Evolutionary conservation across 2,888 invertebrate species (phyloP).

Genomic region (Tridacna crocea): DNA sequence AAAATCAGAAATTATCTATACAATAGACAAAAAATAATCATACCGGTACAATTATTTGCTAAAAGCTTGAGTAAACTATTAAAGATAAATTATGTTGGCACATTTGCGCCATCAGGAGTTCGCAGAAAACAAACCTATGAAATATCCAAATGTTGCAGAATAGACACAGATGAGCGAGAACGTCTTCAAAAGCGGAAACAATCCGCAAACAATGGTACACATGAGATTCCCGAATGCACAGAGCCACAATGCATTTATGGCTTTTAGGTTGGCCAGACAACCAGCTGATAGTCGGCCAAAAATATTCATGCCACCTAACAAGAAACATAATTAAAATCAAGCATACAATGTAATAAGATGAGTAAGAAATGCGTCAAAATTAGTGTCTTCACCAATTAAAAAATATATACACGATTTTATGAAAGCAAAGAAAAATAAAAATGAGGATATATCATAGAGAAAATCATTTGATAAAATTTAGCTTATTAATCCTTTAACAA

Average conservation of each 20-base stretch:
- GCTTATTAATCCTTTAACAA: too few species aligned
- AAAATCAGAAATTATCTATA: background rate
- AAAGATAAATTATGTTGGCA: background rate
- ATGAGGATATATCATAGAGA: too few species aligned
- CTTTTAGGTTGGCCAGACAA: slow-evolving; percentile 46
- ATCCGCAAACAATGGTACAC: slow-evolving; percentile 55
- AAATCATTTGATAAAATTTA: too few species aligned
- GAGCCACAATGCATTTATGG: slow-evolving; percentile 48
- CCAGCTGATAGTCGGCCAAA: slow-evolving; percentile 63
- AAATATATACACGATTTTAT: too few species aligned
- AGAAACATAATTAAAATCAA: background rate
- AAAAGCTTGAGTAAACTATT: background rate
- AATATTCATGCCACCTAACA: slow-evolving; percentile 63
- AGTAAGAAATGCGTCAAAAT: too few species aligned
- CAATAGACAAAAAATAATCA: background rate
- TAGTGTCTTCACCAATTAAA: too few species aligned
- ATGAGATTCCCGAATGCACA: slow-evolving; percentile 57
- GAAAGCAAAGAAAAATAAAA: too few species aligned
- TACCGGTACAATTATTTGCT: background rate
- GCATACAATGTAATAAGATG: too few species aligned
- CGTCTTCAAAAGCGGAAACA: slow-evolving; percentile 61
- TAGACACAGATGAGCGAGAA: slow-evolving; percentile 47
- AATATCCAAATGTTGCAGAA: slow-evolving; percentile 55
- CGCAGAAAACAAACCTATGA: slow-evolving; percentile 56
- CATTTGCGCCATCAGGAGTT: background rate